Conservation (phyloP, 2,113 vertebrate species). For the rabbit (Oryctolagus cuniculus) region mOryCun1.1 NC_091437.1:14530501-14531000, state of each 20-base stretch:
- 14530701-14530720: background rate
- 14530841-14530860: background rate
- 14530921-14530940: too few species aligned
- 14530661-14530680: background rate
- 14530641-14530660: background rate
- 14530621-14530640: background rate
- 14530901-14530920: too few species aligned
- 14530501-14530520: background rate
- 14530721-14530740: background rate
- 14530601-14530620: background rate
- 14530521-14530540: constrained; percentile 5
- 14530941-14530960: too few species aligned
- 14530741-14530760: background rate
- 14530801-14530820: background rate
- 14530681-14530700: background rate
- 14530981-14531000: too few species aligned
- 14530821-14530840: background rate
- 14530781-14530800: background rate
- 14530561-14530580: constrained; percentile 2
- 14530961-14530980: too few species aligned
- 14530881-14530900: too few species aligned
- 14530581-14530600: background rate
- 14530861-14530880: too few species aligned
- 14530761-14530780: background rate
- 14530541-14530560: background rate